Conservation (phyloP, 2,888 invertebrate species). For the Hyles lineata region DNA sequence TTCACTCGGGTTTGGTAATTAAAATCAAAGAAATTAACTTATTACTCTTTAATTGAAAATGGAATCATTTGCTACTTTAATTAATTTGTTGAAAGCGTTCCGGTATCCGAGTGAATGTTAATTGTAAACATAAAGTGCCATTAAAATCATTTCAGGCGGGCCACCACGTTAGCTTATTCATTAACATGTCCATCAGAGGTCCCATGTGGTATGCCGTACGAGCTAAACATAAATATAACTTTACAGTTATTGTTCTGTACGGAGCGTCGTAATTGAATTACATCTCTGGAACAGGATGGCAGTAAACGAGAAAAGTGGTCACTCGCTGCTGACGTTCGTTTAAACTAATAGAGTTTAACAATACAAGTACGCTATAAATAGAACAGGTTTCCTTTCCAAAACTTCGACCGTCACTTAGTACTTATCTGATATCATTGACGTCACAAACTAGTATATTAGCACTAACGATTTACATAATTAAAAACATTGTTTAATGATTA, state of each 20-base stretch:
- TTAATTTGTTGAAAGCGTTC: no score
- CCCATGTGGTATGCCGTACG: slow-evolving; percentile 4
- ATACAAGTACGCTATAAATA: slow-evolving; percentile 24
- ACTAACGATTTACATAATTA: slow-evolving; percentile 37
- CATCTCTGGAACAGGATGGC: slow-evolving; percentile 55
- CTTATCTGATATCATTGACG: slow-evolving; percentile 34
- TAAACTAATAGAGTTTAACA: slow-evolving; percentile 50
- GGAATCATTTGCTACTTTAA: not conserved
- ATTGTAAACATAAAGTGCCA: not conserved
- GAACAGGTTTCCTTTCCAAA: slow-evolving; percentile 24
- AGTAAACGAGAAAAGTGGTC: slow-evolving; percentile 62
- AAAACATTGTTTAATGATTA: slow-evolving; percentile 33
- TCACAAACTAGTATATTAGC: slow-evolving; percentile 36
- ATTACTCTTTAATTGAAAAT: not conserved
- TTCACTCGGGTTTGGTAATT: not conserved
- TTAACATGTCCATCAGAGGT: slow-evolving; percentile 12
- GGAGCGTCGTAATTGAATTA: slow-evolving; percentile 52
- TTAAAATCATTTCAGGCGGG: not conserved
- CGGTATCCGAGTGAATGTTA: not conserved
- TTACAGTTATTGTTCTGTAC: slow-evolving; percentile 30
- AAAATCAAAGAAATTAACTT: not conserved
- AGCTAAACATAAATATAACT: slow-evolving; percentile 1
- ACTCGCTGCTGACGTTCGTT: slow-evolving; percentile 46
- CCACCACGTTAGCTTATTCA: slow-evolving; percentile 16
- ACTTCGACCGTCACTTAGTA: not conserved